A percentile compares a stretch with the other conserved stretches of the same genome.
phyloP scores from a whole-genome alignment of 2,888 invertebrate genomes.

The Dynastes grantii region DNA sequence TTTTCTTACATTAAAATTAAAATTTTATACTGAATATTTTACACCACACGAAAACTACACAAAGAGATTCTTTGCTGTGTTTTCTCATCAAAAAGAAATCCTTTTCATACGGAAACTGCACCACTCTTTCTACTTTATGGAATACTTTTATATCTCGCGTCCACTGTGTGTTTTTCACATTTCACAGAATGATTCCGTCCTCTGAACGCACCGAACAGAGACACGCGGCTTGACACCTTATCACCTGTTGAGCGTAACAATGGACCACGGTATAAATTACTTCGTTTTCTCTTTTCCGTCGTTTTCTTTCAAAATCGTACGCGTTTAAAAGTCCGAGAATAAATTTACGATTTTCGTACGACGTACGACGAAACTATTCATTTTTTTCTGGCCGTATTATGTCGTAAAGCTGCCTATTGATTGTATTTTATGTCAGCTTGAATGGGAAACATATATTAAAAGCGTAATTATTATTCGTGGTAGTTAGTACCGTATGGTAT shows the following conservation, averaged over 20 bases:
- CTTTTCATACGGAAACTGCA: not conserved
- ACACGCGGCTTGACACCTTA: conserved; percentile 19
- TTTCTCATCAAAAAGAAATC: too few species aligned
- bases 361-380: not conserved
- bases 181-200: not conserved
- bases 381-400: not conserved
- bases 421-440: conserved; percentile 5
- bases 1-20: too few species aligned
- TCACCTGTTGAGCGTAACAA: conserved; percentile 26
- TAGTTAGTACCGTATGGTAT: not conserved
- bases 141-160: not conserved
- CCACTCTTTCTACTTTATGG: not conserved
- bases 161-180: not conserved
- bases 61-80: too few species aligned
- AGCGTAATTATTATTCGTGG: not conserved
- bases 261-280: conserved; percentile 17
- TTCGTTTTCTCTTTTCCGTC: not conserved
- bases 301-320: too few species aligned
- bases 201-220: not conserved
- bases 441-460: not conserved
- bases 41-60: too few species aligned
- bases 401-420: conserved; percentile 11
- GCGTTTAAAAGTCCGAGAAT: not conserved
- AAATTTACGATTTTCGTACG: conserved; percentile 7
- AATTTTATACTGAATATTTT: too few species aligned